phyloP scores from a whole-genome alignment of 2,113 vertebrate genomes.

The Amphiprion ocellaris region DNA sequence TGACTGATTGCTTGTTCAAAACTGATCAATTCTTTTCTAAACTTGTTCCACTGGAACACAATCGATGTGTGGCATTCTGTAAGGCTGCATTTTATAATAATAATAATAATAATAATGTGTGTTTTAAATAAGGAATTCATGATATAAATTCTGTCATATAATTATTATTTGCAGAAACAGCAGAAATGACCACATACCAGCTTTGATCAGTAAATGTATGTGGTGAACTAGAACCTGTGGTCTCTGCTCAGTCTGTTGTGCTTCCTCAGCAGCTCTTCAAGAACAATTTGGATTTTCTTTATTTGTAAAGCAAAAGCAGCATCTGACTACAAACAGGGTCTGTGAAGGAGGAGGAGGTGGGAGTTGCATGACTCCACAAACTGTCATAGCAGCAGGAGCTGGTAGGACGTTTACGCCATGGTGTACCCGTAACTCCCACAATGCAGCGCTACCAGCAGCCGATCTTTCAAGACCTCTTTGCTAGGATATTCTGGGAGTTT shows the following conservation, averaged over 20 bases:
- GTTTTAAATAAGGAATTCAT: neutral
- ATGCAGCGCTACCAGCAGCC: conserved; percentile 95
- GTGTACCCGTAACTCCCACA: conserved; percentile 99
- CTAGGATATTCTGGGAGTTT: conserved; percentile 98
- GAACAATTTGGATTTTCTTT: conserved; percentile 6
- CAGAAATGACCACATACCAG: conserved; percentile 30
- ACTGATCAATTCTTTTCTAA: too few species aligned
- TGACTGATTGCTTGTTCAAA: too few species aligned
- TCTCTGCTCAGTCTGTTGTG: conserved; percentile 12
- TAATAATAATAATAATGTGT: neutral
- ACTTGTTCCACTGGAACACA: neutral
- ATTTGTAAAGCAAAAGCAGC: conserved; percentile 30
- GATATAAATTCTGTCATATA: conserved; percentile 25
- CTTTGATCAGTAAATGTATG: conserved; percentile 2
- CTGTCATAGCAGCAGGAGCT: conserved; percentile 14
- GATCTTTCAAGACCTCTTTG: conserved; percentile 94
- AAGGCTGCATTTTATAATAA: neutral
- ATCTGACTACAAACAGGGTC: neutral
- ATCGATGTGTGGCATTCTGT: conserved; percentile 13
- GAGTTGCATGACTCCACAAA: conserved; percentile 1
- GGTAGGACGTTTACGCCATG: conserved; percentile 88
- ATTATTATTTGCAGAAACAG: conserved; percentile 39
- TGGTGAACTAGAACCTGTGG: neutral
- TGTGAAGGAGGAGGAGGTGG: neutral
- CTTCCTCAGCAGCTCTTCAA: conserved; percentile 23